Evolutionary conservation across 92 coral and sea anemone genomes (phyloP), one percentile per base, ranked within the genome.

Genomic region (Zoanthus solanderi): DNA sequence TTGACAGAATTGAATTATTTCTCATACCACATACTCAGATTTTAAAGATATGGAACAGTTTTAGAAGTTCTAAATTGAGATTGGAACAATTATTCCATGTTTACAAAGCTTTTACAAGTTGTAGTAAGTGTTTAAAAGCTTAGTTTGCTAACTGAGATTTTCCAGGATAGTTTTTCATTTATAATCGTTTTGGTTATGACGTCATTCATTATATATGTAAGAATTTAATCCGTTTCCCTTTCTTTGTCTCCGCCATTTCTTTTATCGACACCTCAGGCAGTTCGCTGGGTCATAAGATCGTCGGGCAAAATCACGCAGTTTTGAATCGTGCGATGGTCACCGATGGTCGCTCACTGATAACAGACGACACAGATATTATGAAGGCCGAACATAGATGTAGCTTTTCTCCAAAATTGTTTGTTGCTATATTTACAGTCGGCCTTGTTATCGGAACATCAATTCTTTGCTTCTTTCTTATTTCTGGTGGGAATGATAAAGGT

Each of bases 181-280:
- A 81, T 63, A 81, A 81, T 81, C 74, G n/a, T 80, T 81, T 45
- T 32, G 85, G 60, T 28, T 44, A 66, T 81, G 85, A 81, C 85
- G 85, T 81, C 44, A 23, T 23, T 47, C 50, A 61, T 81, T 65
- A 81, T 71, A 61, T 81, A 81, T 81, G 85, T 54, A 81, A 81
- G 75, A 81, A 81, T 81, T 45, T 67, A 66, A 81, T 66, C 7
- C 75, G 65, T 81, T 81, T 81, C 85, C 85, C 85, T 81, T 81
- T 11, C 75, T 81, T 81, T 81, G 85, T 81, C 48, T 65, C 66
- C 76, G 76, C 45, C 15, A 67, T 81, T 81, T 79, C 57, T 5
- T 46, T 81, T 81, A 15, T 81, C 85, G 85, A 53, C 76, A 81
- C 85, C 75, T 81, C 85, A 71, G 85, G 74, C 60, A 67, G 46